phyloP scores from a whole-genome alignment of 2,113 vertebrate species.

The Lagopus leucura region DNA sequence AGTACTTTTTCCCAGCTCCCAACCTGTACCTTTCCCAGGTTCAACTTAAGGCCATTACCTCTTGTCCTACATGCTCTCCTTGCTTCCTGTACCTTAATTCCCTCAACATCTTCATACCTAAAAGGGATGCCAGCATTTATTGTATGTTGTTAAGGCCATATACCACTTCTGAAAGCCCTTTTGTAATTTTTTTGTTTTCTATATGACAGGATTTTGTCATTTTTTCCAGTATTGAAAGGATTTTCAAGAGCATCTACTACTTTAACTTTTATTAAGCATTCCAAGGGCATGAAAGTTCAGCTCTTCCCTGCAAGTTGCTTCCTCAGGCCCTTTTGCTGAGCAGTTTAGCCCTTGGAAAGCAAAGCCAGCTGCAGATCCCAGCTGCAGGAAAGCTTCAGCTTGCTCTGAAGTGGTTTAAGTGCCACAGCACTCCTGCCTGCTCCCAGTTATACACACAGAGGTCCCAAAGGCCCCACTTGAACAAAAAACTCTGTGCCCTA shows the following conservation, averaged over 20 bases:
- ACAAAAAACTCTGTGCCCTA: background rate
- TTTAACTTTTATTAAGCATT: background rate
- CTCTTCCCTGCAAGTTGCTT: background rate
- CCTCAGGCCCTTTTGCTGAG: background rate
- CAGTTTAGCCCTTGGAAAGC: fast-evolving
- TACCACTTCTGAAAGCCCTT: background rate
- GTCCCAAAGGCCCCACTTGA: background rate
- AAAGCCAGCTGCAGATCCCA: background rate
- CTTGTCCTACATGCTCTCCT: background rate
- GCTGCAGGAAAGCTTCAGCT: background rate
- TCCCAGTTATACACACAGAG: background rate
- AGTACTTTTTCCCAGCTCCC: too few relatives aligned
- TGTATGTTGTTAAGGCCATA: background rate
- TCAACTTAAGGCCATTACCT: too few relatives aligned
- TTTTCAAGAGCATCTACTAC: background rate
- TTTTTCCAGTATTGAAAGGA: background rate
- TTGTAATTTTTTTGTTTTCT: background rate
- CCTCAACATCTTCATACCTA: background rate
- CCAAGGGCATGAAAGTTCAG: background rate
- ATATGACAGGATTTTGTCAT: background rate
- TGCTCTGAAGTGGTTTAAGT: background rate
- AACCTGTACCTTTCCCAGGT: too few relatives aligned
- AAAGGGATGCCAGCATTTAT: background rate
- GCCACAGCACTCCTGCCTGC: background rate
- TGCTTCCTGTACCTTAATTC: background rate